Conservation (phyloP, 2,888 invertebrate genomes). For the Caenorhabditis uteleia region DNA sequence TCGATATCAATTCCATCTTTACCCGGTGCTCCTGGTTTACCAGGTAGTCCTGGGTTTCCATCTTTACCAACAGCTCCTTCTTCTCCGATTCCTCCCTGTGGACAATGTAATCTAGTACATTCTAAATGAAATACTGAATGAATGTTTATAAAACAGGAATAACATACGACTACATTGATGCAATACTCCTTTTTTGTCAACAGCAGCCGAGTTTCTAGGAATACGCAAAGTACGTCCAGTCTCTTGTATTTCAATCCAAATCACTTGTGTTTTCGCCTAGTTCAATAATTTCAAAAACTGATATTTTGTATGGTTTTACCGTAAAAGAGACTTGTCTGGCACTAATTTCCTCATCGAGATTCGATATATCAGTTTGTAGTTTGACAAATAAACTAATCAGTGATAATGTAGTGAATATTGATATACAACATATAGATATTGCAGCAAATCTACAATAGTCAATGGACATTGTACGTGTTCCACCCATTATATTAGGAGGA, state of each 20-base stretch:
- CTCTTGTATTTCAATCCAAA: conserved; percentile 46
- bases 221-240: conserved; percentile 37
- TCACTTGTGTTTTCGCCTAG: conserved; percentile 41
- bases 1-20: conserved; percentile 48
- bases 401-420: neutral
- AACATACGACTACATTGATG: conserved; percentile 53
- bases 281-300: conserved; percentile 1
- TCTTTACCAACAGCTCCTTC: conserved; percentile 57
- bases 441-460: conserved; percentile 3
- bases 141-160: neutral
- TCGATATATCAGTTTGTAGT: neutral
- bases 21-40: conserved; percentile 50
- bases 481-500: neutral
- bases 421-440: neutral
- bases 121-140: conserved; percentile 25
- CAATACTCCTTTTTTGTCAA: conserved; percentile 40
- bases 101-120: conserved; percentile 57
- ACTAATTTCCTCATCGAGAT: conserved; percentile 22
- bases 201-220: conserved; percentile 34
- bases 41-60: conserved; percentile 58
- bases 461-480: neutral
- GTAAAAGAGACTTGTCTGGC: conserved; percentile 26
- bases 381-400: neutral
- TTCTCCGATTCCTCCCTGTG: conserved; percentile 52
- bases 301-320: conserved; percentile 1